Percentiles rank a stretch among this genome's conserved stretches.
Conservation (phyloP, 2,797 vertebrate species). For the Macroramphosus scolopax region DNA sequence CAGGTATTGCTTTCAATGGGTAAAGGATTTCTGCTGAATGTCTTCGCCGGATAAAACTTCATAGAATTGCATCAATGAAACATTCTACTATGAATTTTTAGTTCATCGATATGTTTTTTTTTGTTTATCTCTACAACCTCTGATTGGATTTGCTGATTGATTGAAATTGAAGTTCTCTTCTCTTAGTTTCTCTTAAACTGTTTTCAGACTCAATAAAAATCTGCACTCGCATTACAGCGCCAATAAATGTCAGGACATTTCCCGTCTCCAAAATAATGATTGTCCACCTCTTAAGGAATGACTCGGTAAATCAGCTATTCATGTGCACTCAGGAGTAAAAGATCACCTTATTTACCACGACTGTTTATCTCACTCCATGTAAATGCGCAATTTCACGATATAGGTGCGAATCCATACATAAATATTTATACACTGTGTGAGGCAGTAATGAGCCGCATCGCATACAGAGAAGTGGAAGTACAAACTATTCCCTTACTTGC, state of each 20-base stretch:
- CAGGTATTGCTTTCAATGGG: constrained; percentile 71
- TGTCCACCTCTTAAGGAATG: constrained; percentile 25
- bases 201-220: constrained; percentile 45
- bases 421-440: too few species aligned
- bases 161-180: constrained; percentile 30
- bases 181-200: constrained; percentile 31
- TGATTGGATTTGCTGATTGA: constrained; percentile 31
- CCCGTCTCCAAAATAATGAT: constrained; percentile 32
- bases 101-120: too few species aligned
- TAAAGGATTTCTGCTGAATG: constrained; percentile 63
- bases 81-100: too few species aligned
- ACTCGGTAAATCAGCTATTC: constrained; percentile 24
- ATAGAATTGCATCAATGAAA: constrained; percentile 23
- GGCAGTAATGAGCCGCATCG: too few species aligned
- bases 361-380: constrained; percentile 17
- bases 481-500: constrained; percentile 9
- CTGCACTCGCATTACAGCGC: constrained; percentile 32
- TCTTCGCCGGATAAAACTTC: constrained; percentile 36
- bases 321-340: constrained; percentile 18
- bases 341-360: constrained; percentile 20
- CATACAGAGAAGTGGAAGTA: constrained; percentile 6
- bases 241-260: constrained; percentile 47
- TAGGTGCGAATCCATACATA: too few species aligned
- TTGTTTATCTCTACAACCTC: constrained; percentile 5
- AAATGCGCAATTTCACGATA: constrained; percentile 6